Evolutionary conservation across 2,888 invertebrate genomes (phyloP), one percentile per base, ranked within the genome.

Genomic region (Rhingia campestris): DNA sequence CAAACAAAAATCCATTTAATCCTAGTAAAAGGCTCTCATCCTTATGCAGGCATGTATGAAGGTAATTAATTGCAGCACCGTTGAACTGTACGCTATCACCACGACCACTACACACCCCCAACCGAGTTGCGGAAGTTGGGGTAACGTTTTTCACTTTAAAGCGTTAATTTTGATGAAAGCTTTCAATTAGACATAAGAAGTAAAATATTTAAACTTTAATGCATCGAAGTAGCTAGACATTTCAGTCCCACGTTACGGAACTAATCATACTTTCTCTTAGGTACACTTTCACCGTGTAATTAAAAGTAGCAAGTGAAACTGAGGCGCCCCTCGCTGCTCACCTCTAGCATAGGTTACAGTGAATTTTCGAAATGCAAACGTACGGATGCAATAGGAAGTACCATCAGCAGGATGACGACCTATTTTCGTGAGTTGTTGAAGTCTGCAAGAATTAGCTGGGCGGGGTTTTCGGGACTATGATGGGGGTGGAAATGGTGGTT

Each of bases 301-400:
- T 67, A 80, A 72, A 69, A 66, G 54, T 61, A 47, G 45, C 66
- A 14, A 49, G 45, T 32, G 58, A 35, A 54, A 35, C 72, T 67
- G 22, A 61, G 61, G 53, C 30, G 32, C 51, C 67, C 6, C 14
- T 43, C 33, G 14, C 32, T 72, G 30, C 43, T 51, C 1, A 53
- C 47, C 53, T 30, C 43, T 51, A 39, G 9, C 14, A 51, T 59
- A 7, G 37, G 14, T 45, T 66, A 58, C 35, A 58, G 43, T 9
- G 37, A 47, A 61, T 49, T 73, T 47, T 61, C 30, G 5, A 73
- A 80, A 54, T 61, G 61, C 51, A 61, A 73, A n/a, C 22, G 7
- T 37, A 73, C 51, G 59, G 32, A 61, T 73, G 73, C 73, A 80
- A 73, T 58, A 80, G 79, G 79, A 80, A 80, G 41, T 67, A 67